Evolutionary conservation across 2,113 vertebrate species (phyloP).

Genomic region (Delphinapterus leucas): DNA sequence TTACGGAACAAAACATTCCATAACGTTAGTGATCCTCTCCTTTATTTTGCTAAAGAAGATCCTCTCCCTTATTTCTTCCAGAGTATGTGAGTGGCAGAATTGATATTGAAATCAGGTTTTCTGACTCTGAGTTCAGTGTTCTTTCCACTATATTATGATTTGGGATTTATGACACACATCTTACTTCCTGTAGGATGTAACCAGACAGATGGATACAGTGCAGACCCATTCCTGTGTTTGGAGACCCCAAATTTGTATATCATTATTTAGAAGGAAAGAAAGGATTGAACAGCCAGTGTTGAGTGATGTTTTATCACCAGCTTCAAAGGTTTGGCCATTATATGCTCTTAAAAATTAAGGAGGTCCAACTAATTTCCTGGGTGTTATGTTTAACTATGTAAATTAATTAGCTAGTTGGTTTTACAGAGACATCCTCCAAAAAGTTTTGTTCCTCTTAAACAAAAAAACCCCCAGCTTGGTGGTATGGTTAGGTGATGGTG

Average conservation of each 20-base stretch:
- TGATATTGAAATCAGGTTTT: neutral
- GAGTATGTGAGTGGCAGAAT: neutral
- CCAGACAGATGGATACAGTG: neutral
- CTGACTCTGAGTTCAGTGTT: neutral
- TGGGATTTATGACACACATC: neutral
- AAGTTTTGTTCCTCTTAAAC: neutral
- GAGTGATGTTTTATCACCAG: neutral
- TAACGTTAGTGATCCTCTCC: neutral
- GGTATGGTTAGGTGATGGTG: neutral
- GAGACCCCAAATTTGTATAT: neutral
- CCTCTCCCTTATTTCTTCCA: neutral
- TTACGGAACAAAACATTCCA: neutral
- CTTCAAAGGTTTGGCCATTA: neutral
- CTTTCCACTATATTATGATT: neutral
- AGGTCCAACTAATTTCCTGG: neutral
- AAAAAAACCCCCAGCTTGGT: neutral
- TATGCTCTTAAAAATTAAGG: neutral
- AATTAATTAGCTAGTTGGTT: neutral
- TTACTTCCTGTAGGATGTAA: neutral
- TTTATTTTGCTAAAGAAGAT: neutral
- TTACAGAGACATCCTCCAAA: neutral
- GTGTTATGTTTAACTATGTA: neutral
- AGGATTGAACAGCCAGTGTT: neutral
- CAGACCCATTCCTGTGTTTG: neutral
- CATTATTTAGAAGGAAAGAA: neutral